Conservation (phyloP, 2,797 vertebrate genomes). For the Tolypeutes matacus region DNA sequence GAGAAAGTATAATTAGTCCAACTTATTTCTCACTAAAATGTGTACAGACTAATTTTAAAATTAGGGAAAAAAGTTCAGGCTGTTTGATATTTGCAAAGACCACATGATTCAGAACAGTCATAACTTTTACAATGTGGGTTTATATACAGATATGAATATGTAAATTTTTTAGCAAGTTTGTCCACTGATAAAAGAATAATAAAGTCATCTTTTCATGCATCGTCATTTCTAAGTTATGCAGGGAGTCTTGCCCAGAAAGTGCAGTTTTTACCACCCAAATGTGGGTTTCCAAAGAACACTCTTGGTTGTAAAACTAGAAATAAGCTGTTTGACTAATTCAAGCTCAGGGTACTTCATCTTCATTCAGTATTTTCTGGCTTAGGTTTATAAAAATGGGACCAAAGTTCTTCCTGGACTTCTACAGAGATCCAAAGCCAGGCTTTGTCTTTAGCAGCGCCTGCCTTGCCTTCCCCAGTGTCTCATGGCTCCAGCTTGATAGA, state of each 20-base stretch:
- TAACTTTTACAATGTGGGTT: conserved; percentile 37
- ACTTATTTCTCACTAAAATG: conserved; percentile 39
- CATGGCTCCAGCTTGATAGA: not conserved
- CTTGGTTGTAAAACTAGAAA: conserved; percentile 59
- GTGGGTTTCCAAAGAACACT: conserved; percentile 54
- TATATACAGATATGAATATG: conserved; percentile 69
- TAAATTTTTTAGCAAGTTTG: conserved; percentile 76
- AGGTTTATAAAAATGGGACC: conserved; percentile 34
- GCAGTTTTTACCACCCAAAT: conserved; percentile 58
- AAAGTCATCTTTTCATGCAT: conserved; percentile 71
- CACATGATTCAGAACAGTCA: conserved; percentile 55
- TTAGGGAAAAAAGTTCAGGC: not conserved
- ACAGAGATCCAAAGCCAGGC: not conserved
- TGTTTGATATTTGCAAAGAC: conserved; percentile 58
- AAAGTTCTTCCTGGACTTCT: conserved; percentile 7
- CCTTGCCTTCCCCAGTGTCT: not conserved
- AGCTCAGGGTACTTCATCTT: conserved; percentile 23
- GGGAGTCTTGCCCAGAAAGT: not conserved
- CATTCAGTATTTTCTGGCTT: not conserved
- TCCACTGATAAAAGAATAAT: conserved; percentile 74
- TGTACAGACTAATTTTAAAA: conserved; percentile 40
- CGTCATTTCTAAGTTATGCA: conserved; percentile 65
- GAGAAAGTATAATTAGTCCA: conserved; percentile 7
- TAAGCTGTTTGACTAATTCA: conserved; percentile 17
- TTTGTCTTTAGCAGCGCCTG: not conserved